These are phyloP conservation scores for Cydia splendana DNA, from an alignment of 1,140 invertebrate species.

Conservation along the genomic window DNA sequence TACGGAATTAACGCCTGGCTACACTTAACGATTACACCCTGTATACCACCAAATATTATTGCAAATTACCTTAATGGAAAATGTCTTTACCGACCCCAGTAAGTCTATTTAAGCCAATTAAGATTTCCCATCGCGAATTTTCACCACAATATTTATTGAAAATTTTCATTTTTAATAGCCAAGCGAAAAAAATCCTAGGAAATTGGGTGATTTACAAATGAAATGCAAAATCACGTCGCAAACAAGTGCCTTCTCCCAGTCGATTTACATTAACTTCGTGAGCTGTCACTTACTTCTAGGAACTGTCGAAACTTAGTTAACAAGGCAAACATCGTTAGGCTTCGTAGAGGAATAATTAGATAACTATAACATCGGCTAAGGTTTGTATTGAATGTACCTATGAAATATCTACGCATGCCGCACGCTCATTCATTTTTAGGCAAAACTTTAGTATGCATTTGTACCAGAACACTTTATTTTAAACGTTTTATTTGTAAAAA, in stretches of 20 bases:
- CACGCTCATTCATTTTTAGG: too few species aligned
- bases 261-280: constrained; percentile 45
- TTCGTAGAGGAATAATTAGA: constrained; percentile 36
- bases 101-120: constrained; percentile 6
- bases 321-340: constrained; percentile 44
- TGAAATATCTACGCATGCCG: neutral
- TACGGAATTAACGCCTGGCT: too few species aligned
- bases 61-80: neutral
- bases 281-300: constrained; percentile 42
- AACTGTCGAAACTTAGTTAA: constrained; percentile 51
- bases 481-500: neutral
- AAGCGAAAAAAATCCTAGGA: neutral
- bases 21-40: too few species aligned
- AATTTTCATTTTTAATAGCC: too few species aligned
- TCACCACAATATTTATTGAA: neutral
- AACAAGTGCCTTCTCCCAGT: constrained; percentile 44
- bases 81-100: neutral
- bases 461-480: neutral
- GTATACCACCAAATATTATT: neutral
- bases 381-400: constrained; percentile 16
- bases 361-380: constrained; percentile 23
- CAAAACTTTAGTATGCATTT: neutral
- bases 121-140: neutral
- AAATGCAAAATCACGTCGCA: constrained; percentile 40
- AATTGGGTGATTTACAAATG: neutral